Evolutionary conservation across 1,140 invertebrate species (phyloP).

Genomic region (Conopomorpha cramerella): DNA sequence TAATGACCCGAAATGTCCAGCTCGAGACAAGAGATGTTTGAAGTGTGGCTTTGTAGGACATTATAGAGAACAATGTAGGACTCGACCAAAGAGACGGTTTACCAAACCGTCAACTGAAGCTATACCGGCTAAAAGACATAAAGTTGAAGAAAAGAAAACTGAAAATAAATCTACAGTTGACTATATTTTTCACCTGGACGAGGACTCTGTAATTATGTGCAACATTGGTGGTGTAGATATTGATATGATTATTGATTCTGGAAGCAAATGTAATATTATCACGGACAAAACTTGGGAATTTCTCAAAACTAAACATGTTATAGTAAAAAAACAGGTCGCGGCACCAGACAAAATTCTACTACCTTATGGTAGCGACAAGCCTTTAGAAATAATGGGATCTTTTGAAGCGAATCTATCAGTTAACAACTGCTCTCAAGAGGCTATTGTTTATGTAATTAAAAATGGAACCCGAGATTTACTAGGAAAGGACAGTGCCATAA

Average conservation of each 20-base stretch:
- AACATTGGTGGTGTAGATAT: constrained; percentile 6
- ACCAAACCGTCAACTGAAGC: no score
- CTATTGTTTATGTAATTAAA: constrained; percentile 1
- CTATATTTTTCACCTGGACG: constrained; percentile 11
- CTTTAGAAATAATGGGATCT: not conserved
- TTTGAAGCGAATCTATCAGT: constrained; percentile 1
- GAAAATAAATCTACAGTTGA: no score
- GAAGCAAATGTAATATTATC: constrained; percentile 8
- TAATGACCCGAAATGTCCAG: not conserved
- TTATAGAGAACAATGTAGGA: no score
- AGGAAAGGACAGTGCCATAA: not conserved
- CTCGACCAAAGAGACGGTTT: no score
- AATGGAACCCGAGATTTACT: constrained; percentile 2
- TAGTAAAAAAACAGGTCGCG: constrained; percentile 5
- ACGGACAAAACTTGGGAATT: constrained; percentile 6
- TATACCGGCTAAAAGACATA: no score
- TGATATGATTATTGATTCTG: constrained; percentile 9
- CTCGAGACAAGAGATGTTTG: not conserved
- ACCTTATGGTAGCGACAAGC: not conserved
- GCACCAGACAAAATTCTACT: constrained; percentile 11
- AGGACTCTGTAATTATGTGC: constrained; percentile 3
- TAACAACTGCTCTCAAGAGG: not conserved
- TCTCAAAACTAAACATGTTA: constrained; percentile 3
- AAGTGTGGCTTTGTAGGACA: not conserved
- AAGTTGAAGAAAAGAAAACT: no score